Percentiles rank a stretch among this genome's conserved stretches.
Conservation (phyloP, 2,888 invertebrate species). For the Drosophila atripex region DNA sequence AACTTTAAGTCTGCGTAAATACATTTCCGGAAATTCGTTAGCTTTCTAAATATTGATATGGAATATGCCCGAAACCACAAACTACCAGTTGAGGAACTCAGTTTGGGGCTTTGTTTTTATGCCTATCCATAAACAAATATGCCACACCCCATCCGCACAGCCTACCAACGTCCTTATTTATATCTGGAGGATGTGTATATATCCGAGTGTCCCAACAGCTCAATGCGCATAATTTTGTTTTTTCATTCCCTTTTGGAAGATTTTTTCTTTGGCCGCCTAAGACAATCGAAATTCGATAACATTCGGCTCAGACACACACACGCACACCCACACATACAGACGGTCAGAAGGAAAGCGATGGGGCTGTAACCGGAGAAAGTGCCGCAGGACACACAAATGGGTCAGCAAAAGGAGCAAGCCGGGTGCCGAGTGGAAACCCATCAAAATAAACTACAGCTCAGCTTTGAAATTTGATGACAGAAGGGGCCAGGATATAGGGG, state of each 20-base stretch:
- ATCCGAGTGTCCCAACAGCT: constrained; percentile 13
- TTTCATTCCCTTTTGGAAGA: constrained; percentile 25
- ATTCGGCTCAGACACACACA: constrained; percentile 31
- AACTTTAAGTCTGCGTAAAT: constrained; percentile 36
- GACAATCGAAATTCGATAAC: constrained; percentile 80
- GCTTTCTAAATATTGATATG: constrained; percentile 19
- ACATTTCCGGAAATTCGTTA: constrained; percentile 38
- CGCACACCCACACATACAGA: background rate
- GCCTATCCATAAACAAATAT: constrained; percentile 37
- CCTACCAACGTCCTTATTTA: constrained; percentile 15
- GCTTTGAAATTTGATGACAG: constrained; percentile 75
- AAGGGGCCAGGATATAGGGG: constrained; percentile 26
- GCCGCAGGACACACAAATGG: constrained; percentile 43
- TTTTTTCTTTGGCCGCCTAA: constrained; percentile 36
- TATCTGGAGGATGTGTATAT: constrained; percentile 8
- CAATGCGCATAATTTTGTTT: constrained; percentile 48
- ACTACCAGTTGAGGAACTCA: constrained; percentile 7
- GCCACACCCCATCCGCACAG: constrained; percentile 2
- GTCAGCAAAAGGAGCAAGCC: constrained; percentile 45
- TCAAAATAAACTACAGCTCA: constrained; percentile 60
- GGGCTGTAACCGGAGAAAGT: constrained; percentile 33
- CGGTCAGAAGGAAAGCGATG: constrained; percentile 30
- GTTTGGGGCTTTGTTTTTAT: constrained; percentile 16
- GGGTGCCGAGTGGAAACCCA: constrained; percentile 55
- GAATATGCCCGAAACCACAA: constrained; percentile 4